Evolutionary conservation across 2,888 invertebrate species (phyloP), one percentile per base, ranked within the genome.

Genomic region (Agapostemon virescens): DNA sequence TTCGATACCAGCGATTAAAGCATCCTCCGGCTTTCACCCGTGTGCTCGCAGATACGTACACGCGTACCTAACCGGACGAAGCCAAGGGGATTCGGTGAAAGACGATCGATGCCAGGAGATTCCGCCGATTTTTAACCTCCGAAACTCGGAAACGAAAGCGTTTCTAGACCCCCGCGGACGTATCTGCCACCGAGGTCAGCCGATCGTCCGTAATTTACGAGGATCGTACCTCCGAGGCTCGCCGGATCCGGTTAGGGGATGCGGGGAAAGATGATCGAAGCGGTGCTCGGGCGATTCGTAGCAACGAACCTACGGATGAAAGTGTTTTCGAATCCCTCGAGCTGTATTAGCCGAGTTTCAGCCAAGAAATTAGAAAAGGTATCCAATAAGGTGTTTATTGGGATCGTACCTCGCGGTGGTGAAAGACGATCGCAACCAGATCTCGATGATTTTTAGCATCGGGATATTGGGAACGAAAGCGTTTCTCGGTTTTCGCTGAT

Each of bases 21-120:
- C 30, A 58, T 66, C 55, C 58, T 74, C 42, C 15, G 30, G 49
- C 64, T 64, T 61, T 72, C 72, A 58, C 52, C 40, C n/a, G n/a
- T 30, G 67, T 30, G 52, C 52, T 30, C 67, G 42, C 49, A 11
- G 49, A 7, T 49, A n/a, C n/a, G 33, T 42, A 45, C 52, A 55
- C 52, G 9, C n/a, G 45, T 30, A 33, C 33, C 68, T 1, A 49
- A n/a, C n/a, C n/a, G 33, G 45, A 30, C 2, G 6, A 11, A 23
- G 26, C 23, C 30, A 6, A 55, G 7, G 30, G 58, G 30, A 58
- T 58, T 58, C 30, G 17, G 58, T 58, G 58, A 58, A 58, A 58
- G 58, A 58, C 5, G 58, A 30, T 58, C 26, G 58, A 58, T 30
- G 17, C 17, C n/a, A n/a, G n/a, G 26, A 13, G 26, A 55, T 7